Percentiles rank a stretch among this genome's conserved stretches.
Conservation (phyloP, 1,140 invertebrate species). For the Drosophila chauvacae region DNA sequence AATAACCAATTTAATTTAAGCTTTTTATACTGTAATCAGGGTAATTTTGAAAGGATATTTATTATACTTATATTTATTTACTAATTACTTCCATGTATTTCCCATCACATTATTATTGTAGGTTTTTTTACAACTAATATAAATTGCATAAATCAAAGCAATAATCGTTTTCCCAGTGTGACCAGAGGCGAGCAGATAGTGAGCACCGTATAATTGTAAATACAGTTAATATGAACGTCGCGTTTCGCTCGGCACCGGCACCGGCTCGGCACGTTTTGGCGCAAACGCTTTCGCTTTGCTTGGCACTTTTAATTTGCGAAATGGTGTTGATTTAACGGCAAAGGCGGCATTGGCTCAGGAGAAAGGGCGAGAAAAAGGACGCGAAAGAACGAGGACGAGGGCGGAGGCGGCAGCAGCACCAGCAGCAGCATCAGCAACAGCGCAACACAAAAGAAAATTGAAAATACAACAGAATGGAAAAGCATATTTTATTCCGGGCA, state of each 20-base stretch:
- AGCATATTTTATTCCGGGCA: constrained; percentile 63
- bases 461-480: constrained; percentile 51
- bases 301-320: constrained; percentile 83
- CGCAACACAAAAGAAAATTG: constrained; percentile 70
- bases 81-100: background rate
- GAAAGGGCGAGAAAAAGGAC: constrained; percentile 5
- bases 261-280: constrained; percentile 16
- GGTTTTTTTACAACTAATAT: background rate
- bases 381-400: constrained; percentile 13
- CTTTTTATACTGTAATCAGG: background rate
- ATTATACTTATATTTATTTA: no score
- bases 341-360: constrained; percentile 29
- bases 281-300: constrained; percentile 55
- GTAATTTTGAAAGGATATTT: no score
- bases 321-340: constrained; percentile 83
- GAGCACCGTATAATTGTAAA: constrained; percentile 76
- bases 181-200: constrained; percentile 35
- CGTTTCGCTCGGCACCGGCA: background rate
- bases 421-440: constrained; percentile 21
- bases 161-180: constrained; percentile 5
- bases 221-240: constrained; percentile 76
- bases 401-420: background rate
- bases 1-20: background rate
- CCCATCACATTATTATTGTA: background rate
- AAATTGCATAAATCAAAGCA: background rate